Evolutionary conservation across 2,888 invertebrate genomes (phyloP), one percentile per base, ranked within the genome.

Genomic region (Phyllotreta cruciferae): DNA sequence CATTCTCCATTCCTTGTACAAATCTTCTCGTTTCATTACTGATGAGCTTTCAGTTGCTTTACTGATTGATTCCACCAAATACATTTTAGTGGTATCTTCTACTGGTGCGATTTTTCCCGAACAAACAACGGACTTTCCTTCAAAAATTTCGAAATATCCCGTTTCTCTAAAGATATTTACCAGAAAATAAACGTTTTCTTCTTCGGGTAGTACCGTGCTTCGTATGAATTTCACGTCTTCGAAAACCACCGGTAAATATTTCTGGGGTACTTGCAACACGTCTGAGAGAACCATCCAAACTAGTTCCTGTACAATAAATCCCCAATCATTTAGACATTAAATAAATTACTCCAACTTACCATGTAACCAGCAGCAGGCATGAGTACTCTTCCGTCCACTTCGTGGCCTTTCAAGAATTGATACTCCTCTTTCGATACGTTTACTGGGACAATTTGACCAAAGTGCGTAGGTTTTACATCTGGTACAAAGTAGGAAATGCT

Each of bases 371-470:
- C 86, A 66, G 89, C 89, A 8, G 90, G 90, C 70, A 87, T 87
- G 10, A 72, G 45, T 24, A 66, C 49, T 14, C 49, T 64, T 6
- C 80, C 80, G 76, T 66, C 35, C 38, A 68, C 56, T 5, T 62
- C 35, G 49, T 71, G 70, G 1, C 67, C 70, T 44, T 67, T 56
- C 11, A 71, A 24, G 53, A 60, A 70, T 39, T 52, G 56, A 53
- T 64, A 11, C 49, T 62, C 56, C 11, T 37, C 42, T 38, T 49
- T 58, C 6, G 54, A 63, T 13, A 66, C 56, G 84, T 87, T 80
- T 85, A 94, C 92, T 78, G 94, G 94, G 63, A 96, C 90, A 9
- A 88, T 85, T 79, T 95, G 94, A 0, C 93, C 94, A 47, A 83
- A 82, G 80, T 93, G 84, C 74, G 86, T 93, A 1, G 44, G 44